Evolutionary conservation across 1,140 invertebrate genomes (phyloP).

Genomic region (Gonioctena quinquepunctata): DNA sequence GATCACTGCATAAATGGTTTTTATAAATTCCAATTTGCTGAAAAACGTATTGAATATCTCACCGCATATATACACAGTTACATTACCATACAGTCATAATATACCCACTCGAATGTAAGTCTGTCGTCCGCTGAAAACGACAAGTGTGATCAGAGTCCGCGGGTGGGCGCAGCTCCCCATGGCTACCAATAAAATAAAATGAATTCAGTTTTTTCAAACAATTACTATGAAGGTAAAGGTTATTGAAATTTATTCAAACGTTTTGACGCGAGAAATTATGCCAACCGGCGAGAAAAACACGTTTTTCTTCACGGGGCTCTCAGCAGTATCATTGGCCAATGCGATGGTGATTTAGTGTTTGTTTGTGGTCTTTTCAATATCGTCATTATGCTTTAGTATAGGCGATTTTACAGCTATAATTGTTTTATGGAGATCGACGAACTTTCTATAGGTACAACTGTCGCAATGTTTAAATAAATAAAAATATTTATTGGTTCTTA

Average conservation of each 20-base stretch:
- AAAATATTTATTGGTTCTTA: too few relatives aligned
- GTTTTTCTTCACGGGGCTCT: constrained; percentile 7
- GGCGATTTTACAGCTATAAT: too few relatives aligned
- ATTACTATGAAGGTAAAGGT: constrained; percentile 40
- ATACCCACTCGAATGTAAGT: not conserved
- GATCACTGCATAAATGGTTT: too few relatives aligned
- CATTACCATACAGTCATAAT: not conserved
- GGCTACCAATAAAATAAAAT: constrained; percentile 46
- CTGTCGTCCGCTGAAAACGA: constrained; percentile 41
- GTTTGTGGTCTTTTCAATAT: not conserved
- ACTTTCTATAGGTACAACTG: too few relatives aligned
- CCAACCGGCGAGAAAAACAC: constrained; percentile 10
- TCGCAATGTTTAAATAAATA: too few relatives aligned
- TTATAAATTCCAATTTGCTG: not conserved
- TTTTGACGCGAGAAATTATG: constrained; percentile 18
- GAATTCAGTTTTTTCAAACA: constrained; percentile 33
- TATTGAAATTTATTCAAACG: constrained; percentile 44
- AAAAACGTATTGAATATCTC: not conserved
- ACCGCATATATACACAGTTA: not conserved
- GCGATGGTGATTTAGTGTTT: not conserved
- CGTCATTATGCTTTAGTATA: not conserved
- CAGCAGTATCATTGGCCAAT: constrained; percentile 2
- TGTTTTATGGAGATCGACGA: too few relatives aligned
- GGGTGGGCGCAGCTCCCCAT: constrained; percentile 37
- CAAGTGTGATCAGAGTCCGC: constrained; percentile 40